Evolutionary conservation across 1,140 invertebrate genomes (phyloP), one percentile per base, ranked within the genome.

Genomic region (Aporrectodea caliginosa): DNA sequence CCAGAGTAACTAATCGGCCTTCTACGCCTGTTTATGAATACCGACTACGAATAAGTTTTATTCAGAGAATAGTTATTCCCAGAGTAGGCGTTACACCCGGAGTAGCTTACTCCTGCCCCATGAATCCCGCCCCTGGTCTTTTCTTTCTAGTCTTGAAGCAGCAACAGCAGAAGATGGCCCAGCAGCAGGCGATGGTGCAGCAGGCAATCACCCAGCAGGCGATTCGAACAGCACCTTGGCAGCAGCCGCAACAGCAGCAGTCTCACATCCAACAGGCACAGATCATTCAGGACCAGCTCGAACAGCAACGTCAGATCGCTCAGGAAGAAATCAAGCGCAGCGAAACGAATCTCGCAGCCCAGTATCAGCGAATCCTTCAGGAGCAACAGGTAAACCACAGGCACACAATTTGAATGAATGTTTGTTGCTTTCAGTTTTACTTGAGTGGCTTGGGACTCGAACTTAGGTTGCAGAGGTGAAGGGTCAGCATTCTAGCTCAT

Each of bases 241-340:
- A 84, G 75, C 43, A 69, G n/a, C 70, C 71, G 35, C 81, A 76
- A 58, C 81, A 72, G 71, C 76, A 76, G 79, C 22, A 27, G 31
- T 30, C 79, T 31, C 1, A 69, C 79, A 68, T 70, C 30, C 31
- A 73, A n/a, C 29, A 43, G 35, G 85, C 71, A 80, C 79, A 68
- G 78, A 78, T 81, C 83, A 80, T 81, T 30, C 69, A 88, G 35
- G 88, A 90, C 76, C 94, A 97, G 87, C 93, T 96, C 84, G 91
- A 92, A 81, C 91, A 92, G 58, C 84, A 86, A 76, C 84, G 84
- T 70, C 69, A 82, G 12, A 77, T 83, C 75, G 84, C 97, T 78
- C 92, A 94, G 84, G 95, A 98, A 84, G 95, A 98, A 90, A 95
- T 98, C 73, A 92, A 92, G 83, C 95, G 98, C 88, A 96, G 94